Percentiles rank a stretch among this genome's conserved stretches.
Evolutionary conservation across 2,113 vertebrate species (phyloP).

Genomic region (Brienomyrus longianalis): DNA sequence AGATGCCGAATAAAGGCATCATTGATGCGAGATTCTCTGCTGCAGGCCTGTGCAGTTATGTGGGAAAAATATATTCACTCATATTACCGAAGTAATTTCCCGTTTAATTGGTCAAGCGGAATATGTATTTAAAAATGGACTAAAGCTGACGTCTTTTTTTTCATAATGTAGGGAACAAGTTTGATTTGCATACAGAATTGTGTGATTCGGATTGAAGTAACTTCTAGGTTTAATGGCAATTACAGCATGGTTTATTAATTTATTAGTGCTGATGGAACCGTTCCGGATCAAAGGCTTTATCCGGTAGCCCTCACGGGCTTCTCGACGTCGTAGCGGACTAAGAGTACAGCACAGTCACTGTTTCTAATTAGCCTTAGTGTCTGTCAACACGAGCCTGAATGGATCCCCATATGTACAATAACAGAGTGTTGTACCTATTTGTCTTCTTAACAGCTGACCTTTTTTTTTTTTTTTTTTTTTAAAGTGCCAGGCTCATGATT

Average conservation of each 20-base stretch:
- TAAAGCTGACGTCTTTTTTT: not conserved
- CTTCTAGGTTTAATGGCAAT: not conserved
- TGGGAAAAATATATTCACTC: not conserved
- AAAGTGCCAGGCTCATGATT: not conserved
- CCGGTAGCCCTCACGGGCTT: not conserved
- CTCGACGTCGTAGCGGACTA: too few relatives aligned
- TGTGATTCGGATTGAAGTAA: not conserved
- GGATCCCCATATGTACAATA: not conserved
- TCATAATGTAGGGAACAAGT: not conserved
- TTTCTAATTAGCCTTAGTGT: not conserved
- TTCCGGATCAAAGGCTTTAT: not conserved
- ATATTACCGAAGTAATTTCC: not conserved
- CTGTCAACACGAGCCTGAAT: not conserved
- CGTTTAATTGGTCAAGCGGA: not conserved
- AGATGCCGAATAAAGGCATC: not conserved
- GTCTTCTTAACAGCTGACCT: not conserved
- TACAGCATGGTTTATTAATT: not conserved
- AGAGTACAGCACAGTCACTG: not conserved
- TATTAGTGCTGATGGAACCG: not conserved
- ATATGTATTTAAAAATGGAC: not conserved
- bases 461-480: not conserved
- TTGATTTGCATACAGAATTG: not conserved
- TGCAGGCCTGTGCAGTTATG: not conserved
- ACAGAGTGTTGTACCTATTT: not conserved
- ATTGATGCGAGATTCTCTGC: not conserved